Evolutionary conservation across 2,888 invertebrate genomes (phyloP).

Genomic region (Stenurella melanura): DNA sequence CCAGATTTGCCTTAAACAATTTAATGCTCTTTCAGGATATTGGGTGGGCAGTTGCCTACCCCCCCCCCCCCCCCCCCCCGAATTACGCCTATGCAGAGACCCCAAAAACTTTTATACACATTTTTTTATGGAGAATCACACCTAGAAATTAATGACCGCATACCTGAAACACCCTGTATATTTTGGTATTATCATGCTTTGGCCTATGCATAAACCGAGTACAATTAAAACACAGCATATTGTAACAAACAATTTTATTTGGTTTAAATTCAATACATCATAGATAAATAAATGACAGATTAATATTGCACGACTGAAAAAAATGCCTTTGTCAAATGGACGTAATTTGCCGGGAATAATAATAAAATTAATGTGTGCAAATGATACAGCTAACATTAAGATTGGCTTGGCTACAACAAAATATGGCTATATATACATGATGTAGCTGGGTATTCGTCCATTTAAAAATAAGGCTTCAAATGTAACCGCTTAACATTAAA

Average conservation of each 20-base stretch:
- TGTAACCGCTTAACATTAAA: conserved; percentile 66
- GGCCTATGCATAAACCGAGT: too few relatives aligned
- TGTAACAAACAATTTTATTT: conserved; percentile 74
- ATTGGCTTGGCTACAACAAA: conserved; percentile 69
- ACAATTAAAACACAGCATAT: conserved; percentile 33
- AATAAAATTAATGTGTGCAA: conserved; percentile 59
- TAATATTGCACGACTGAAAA: conserved; percentile 74
- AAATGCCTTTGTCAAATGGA: conserved; percentile 73
- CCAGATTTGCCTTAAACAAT: too few relatives aligned
- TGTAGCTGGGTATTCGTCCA: conserved; percentile 72
- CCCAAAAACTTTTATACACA: too few relatives aligned
- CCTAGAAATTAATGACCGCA: too few relatives aligned
- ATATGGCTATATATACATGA: conserved; percentile 71
- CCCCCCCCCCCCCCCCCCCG: too few relatives aligned
- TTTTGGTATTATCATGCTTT: too few relatives aligned
- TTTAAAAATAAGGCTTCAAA: conserved; percentile 66
- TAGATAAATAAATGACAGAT: conserved; percentile 74
- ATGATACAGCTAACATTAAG: conserved; percentile 66
- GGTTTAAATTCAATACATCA: conserved; percentile 74
- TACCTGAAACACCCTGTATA: too few relatives aligned
- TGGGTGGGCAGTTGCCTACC: too few relatives aligned
- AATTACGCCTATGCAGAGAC: too few relatives aligned
- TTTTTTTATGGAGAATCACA: too few relatives aligned
- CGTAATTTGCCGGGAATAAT: conserved; percentile 65
- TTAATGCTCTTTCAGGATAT: too few relatives aligned